Percentiles rank a stretch among this genome's conserved stretches.
phyloP scores from a whole-genome alignment of 2,888 invertebrate genomes.

The Desoria tigrina region DNA sequence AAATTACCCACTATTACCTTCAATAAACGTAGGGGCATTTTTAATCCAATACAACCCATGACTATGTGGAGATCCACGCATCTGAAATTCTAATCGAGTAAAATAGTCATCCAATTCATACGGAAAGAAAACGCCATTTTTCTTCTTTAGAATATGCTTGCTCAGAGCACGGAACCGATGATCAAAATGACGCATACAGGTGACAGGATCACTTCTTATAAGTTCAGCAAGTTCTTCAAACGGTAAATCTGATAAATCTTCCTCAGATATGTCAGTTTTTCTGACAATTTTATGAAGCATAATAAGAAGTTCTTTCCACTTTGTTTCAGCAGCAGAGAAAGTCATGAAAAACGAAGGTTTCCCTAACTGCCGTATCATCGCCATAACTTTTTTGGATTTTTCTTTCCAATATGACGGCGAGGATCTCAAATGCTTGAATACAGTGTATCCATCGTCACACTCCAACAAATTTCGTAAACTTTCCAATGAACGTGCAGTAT shows the following conservation, averaged over 20 bases:
- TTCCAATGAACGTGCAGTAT: not conserved
- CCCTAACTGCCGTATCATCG: conserved; percentile 37
- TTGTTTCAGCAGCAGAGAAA: conserved; percentile 35
- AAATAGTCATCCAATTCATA: conserved; percentile 9
- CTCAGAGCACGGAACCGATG: conserved; percentile 5
- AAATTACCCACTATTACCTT: no score
- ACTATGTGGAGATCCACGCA: conserved; percentile 23
- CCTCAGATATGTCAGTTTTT: conserved; percentile 13
- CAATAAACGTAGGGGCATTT: no score
- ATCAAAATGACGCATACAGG: conserved; percentile 27
- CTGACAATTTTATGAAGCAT: not conserved
- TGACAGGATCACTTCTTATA: conserved; percentile 27
- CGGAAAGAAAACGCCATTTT: not conserved
- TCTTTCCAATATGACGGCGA: conserved; percentile 37
- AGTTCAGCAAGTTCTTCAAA: conserved; percentile 6
- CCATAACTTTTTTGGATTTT: conserved; percentile 23
- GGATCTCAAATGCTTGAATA: conserved; percentile 25
- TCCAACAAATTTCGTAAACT: conserved; percentile 13
- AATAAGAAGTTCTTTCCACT: conserved; percentile 16
- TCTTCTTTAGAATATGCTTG: not conserved
- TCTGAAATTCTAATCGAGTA: conserved; percentile 15
- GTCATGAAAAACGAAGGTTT: conserved; percentile 35
- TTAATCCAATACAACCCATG: conserved; percentile 28
- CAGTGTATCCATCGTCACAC: conserved; percentile 37
- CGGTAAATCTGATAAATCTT: conserved; percentile 15